A percentile compares a stretch with the other conserved stretches of the same genome.
These are phyloP conservation scores for Zaprionus capensis DNA, from an alignment of 1,140 invertebrate genomes.

Conservation along the genomic window DNA sequence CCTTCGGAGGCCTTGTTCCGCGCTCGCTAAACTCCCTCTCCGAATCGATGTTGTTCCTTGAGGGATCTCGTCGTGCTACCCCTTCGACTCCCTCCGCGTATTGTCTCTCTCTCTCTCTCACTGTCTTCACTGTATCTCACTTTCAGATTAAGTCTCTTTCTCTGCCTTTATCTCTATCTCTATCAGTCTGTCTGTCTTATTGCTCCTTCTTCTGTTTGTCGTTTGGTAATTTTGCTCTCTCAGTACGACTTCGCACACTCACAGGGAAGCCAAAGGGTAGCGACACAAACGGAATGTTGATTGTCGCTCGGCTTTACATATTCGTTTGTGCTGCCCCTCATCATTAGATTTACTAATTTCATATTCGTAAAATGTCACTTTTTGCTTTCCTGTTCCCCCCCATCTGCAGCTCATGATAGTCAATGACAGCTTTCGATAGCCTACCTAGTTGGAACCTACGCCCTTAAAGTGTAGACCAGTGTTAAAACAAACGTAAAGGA, in stretches of 20 bases:
- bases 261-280: slow-evolving; percentile 46
- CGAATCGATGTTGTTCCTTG: not conserved
- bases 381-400: not conserved
- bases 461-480: too few relatives aligned
- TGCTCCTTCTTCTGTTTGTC: slow-evolving; percentile 3
- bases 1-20: not conserved
- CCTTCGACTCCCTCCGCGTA: not conserved
- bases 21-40: not conserved
- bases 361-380: slow-evolving; percentile 30
- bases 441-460: not conserved
- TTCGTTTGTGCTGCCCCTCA: slow-evolving; percentile 61
- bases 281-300: slow-evolving; percentile 55
- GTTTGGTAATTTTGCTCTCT: slow-evolving; percentile 7
- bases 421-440: slow-evolving; percentile 4
- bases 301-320: slow-evolving; percentile 70
- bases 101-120: not conserved
- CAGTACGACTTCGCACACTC: slow-evolving; percentile 14
- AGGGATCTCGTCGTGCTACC: not conserved
- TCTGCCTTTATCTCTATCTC: not conserved
- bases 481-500: too few relatives aligned
- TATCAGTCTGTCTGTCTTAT: not conserved
- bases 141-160: not conserved
- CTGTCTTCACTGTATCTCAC: not conserved
- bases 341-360: slow-evolving; percentile 27
- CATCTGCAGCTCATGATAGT: slow-evolving; percentile 5